A percentile compares a stretch with the other conserved stretches of the same genome.
Evolutionary conservation across 1,140 invertebrate species (phyloP).

Genomic region (Pseudomyrmex gracilis): DNA sequence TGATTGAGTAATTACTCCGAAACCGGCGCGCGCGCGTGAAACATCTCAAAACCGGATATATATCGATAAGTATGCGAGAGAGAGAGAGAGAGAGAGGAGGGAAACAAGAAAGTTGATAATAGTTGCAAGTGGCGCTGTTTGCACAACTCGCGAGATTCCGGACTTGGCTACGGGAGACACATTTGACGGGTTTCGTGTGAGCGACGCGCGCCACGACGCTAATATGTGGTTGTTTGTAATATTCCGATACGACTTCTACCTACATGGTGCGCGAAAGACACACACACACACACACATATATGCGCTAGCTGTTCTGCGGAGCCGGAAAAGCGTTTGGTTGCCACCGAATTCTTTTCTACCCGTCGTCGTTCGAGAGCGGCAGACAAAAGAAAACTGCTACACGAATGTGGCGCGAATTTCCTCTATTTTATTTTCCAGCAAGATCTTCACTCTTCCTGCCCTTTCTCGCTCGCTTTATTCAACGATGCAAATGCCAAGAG

Average conservation of each 20-base stretch:
- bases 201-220: slow-evolving; percentile 21
- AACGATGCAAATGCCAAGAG: too few species aligned
- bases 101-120: slow-evolving; percentile 23
- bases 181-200: slow-evolving; percentile 75
- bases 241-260: slow-evolving; percentile 63
- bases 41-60: slow-evolving; percentile 27
- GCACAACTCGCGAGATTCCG: slow-evolving; percentile 53
- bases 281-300: too few species aligned
- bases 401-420: not conserved
- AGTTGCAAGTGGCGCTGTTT: slow-evolving; percentile 29
- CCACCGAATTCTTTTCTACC: slow-evolving; percentile 2
- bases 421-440: too few species aligned
- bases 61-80: slow-evolving; percentile 35
- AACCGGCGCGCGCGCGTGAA: slow-evolving; percentile 52
- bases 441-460: too few species aligned
- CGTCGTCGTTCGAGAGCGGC: not conserved
- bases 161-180: slow-evolving; percentile 50
- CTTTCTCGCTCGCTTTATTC: too few species aligned
- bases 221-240: slow-evolving; percentile 63
- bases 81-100: too few species aligned
- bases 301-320: too few species aligned
- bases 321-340: not conserved
- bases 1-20: slow-evolving; percentile 73
- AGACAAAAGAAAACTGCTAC: slow-evolving; percentile 30
- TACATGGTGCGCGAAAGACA: not conserved